Base-by-base conservation (phyloP, 2,113 vertebrate species). In the Macaca nemestrina region DNA sequence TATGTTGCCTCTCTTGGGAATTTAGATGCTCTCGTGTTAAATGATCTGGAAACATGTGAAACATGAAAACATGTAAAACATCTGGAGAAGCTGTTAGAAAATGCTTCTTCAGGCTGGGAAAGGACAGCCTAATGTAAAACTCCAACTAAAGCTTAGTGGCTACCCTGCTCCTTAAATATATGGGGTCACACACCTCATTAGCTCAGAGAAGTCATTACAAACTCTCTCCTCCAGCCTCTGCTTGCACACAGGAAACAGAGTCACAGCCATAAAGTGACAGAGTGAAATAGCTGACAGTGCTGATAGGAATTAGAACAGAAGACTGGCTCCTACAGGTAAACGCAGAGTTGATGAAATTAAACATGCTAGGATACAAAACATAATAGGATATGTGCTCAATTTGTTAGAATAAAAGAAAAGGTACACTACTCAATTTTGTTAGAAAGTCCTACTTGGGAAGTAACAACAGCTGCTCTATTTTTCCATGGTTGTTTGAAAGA, bases 291-390 rank as follows among this genome's bases (percentile, higher is more conserved):
- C 17, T 79, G 30, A 43, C 3, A 52, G 38, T 72, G 20, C 18
- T 80, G 27, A 90, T 0, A 76, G 50, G 40, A 75, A 72, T 32
- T 27, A 68, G 17, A 76, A 93, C 30, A 43, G 23, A 82, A 96
- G 43, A 27, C n/a, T 67, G 82, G 61, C 38, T 88, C 86, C 81
- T 91, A 35, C 2, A 89, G 45, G 83, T 57, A 84, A 96, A 91
- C 43, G 86, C 22, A 35, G 64, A 94, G 13, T 38, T 61, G 61
- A 89, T 0, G 57, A 25, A 85, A 73, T 61, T 87, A 81, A 94
- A 85, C 72, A 55, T 20, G 52, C 45, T n/a, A 95, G 89, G 95
- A 67, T 55, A 89, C 35, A 52, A 95, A 93, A 92, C 18, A 52
- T 13, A 8, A 67, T 2, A 86, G 83, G 40, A 52, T 40, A 32